These are phyloP conservation scores for Nycticebus coucang DNA, from an alignment of 2,113 vertebrate genomes.

Conservation along the genomic window DNA sequence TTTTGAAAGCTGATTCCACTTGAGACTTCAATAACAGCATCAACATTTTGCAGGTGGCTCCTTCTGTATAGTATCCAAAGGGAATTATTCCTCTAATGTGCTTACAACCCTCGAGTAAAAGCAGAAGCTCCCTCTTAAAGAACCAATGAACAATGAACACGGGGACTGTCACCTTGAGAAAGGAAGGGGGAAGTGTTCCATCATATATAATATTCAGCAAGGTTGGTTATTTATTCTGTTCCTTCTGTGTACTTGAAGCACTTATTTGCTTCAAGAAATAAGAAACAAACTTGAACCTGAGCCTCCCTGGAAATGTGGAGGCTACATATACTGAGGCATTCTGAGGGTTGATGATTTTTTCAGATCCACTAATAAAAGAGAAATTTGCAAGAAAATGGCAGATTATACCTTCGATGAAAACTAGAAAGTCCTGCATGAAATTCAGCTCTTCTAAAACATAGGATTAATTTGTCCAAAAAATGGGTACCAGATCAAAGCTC, in stretches of 20 bases:
- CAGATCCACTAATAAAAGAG: constrained; percentile 31
- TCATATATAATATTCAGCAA: background rate
- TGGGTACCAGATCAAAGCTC: background rate
- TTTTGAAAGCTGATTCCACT: constrained; percentile 77
- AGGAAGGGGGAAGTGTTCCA: background rate
- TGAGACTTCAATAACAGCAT: constrained; percentile 74
- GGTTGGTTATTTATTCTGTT: background rate
- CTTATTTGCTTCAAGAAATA: constrained; percentile 38
- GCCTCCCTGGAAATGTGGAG: background rate
- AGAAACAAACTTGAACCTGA: background rate
- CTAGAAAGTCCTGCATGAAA: constrained; percentile 35
- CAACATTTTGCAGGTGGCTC: constrained; percentile 81
- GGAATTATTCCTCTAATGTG: constrained; percentile 62
- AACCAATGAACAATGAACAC: constrained; percentile 28
- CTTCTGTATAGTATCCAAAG: constrained; percentile 66
- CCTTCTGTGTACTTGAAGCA: background rate
- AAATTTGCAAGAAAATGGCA: background rate
- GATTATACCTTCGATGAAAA: background rate
- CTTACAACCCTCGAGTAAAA: constrained; percentile 35
- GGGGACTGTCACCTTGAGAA: constrained; percentile 57
- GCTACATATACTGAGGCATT: background rate
- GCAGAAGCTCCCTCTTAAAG: constrained; percentile 64
- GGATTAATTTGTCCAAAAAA: constrained; percentile 46
- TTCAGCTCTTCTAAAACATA: constrained; percentile 38
- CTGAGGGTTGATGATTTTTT: background rate